Base-by-base conservation (phyloP, 2,797 vertebrate genomes). In the Antrozous pallidus region DNA sequence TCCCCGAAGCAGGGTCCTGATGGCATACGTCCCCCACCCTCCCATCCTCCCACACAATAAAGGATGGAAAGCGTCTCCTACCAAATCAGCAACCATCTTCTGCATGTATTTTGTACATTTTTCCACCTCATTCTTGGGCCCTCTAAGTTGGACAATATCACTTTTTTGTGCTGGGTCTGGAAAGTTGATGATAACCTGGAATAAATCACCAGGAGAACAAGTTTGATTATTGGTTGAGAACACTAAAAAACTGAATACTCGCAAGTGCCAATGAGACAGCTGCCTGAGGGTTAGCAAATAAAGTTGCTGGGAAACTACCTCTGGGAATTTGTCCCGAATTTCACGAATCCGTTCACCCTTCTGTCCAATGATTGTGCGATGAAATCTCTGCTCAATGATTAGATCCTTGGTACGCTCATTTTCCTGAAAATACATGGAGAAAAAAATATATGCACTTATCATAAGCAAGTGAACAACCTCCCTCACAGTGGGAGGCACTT, bases 401-500 rank as follows among this genome's bases (percentile, higher is more conserved):
- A 99, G 98, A 97, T 99, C 99, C 99, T 99, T 99, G 98, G 99
- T 99, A 98, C 99, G 99, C 98, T 99, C 99, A 18, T 99, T 99
- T 98, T 99, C 99, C 99, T 99, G 97, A 36, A 86, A 38, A 40
- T 6, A 83, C 10, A 33, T 81, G 58, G 58, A 31, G 28, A 61
- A 2, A 2, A 28, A 61, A 61, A 61, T 61, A 31, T 31, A 61
- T 61, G 58, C 28, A 33, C 12, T 45, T 5, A 54, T 12, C 54
- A 58, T 8, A 38, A 71, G 40, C 18, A 36, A 24, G 49, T 6
- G 31, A 67, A 10, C 8, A 9, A 31, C 16, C 3, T 33, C 31
- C 20, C 12, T n/a, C 45, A 51, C 12, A 24, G n/a, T 2, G 8
- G 11, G 26, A 2, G 54, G 49, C n/a, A 42, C 1, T 13, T 2